Conservation (phyloP, 2,113 vertebrate genomes). For the Austrofundulus limnaeus region DNA sequence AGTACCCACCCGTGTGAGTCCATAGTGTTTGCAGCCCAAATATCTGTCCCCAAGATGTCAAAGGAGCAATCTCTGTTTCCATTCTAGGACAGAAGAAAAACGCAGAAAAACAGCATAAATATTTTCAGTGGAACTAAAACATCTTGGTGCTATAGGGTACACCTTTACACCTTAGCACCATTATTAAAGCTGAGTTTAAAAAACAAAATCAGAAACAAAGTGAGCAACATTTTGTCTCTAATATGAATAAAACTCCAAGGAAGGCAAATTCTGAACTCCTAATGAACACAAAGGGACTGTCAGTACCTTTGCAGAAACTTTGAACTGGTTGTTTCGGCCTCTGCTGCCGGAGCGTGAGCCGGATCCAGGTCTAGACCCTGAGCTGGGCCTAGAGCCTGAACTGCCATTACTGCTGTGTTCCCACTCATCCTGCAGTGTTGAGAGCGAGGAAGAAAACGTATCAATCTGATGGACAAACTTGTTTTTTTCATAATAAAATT, state of each 20-base stretch:
- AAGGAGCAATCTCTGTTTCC: constrained; percentile 89
- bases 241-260: neutral
- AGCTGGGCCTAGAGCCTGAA: constrained; percentile 79
- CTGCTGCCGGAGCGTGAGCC: constrained; percentile 81
- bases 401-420: constrained; percentile 86
- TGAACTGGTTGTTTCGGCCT: constrained; percentile 82
- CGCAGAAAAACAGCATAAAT: neutral
- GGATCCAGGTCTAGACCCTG: constrained; percentile 79
- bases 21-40: constrained; percentile 97
- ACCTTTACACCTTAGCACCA: neutral
- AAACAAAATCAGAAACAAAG: no score
- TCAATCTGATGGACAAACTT: neutral
- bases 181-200: no score
- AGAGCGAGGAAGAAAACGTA: neutral
- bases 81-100: constrained; percentile 78
- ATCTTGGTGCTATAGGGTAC: no score
- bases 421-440: constrained; percentile 80
- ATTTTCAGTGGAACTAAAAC: no score
- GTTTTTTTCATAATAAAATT: no score
- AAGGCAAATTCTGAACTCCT: neutral
- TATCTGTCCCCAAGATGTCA: constrained; percentile 95
- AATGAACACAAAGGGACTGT: neutral
- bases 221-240: no score
- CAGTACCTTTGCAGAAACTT: constrained; percentile 77
- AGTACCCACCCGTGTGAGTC: constrained; percentile 88